Conservation (phyloP, 2,113 vertebrate species). For the Chinchilla lanigera region DNA sequence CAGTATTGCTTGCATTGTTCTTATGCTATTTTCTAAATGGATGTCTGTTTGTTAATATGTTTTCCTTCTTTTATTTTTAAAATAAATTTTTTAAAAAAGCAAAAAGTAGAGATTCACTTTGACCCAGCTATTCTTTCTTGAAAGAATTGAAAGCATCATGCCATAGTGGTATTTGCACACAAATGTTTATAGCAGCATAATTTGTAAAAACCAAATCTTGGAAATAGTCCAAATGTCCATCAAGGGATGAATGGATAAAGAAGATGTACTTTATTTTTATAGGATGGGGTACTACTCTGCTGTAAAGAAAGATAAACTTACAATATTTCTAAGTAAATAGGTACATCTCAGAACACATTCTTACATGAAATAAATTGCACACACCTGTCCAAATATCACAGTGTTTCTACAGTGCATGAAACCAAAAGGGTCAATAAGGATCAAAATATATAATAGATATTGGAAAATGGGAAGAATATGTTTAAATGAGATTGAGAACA, state of each 20-base stretch:
- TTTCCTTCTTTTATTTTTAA: too few relatives aligned
- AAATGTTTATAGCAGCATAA: background rate
- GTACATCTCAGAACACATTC: background rate
- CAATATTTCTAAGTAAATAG: background rate
- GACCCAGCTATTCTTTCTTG: background rate
- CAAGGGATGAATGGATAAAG: background rate
- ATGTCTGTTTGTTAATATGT: too few relatives aligned
- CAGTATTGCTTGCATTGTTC: too few relatives aligned
- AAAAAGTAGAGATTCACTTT: background rate
- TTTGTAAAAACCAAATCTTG: background rate
- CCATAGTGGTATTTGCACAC: background rate
- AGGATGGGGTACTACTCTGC: background rate
- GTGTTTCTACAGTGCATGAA: background rate
- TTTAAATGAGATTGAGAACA: background rate
- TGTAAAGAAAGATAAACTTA: background rate
- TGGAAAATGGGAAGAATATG: background rate
- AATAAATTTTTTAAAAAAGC: too few relatives aligned
- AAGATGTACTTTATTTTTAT: background rate
- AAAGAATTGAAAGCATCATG: background rate
- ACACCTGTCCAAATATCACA: background rate
- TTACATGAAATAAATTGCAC: background rate
- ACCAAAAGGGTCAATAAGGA: background rate
- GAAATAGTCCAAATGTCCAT: background rate
- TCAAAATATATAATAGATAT: background rate
- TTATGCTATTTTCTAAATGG: too few relatives aligned